A percentile compares a stretch with the other conserved stretches of the same genome.
Conservation (phyloP, 1,140 invertebrate genomes). For the Glomeris maerens region DNA sequence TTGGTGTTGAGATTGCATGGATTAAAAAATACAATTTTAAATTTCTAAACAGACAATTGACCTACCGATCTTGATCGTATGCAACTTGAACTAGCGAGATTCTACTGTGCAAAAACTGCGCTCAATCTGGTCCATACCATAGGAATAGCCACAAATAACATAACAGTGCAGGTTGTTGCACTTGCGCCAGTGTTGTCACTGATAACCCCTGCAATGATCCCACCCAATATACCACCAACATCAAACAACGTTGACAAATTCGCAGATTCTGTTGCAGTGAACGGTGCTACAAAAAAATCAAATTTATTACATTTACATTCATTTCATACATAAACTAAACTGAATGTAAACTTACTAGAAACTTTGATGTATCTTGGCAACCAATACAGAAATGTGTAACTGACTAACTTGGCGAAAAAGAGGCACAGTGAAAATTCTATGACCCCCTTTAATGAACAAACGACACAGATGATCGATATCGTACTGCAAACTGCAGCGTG, state of each 20-base stretch:
- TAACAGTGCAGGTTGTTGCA: slow-evolving; percentile 64
- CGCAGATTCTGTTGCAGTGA: slow-evolving; percentile 54
- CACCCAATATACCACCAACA: slow-evolving; percentile 73
- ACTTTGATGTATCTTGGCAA: slow-evolving; percentile 74
- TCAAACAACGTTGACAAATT: slow-evolving; percentile 82
- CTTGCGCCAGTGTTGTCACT: slow-evolving; percentile 71
- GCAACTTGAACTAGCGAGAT: not conserved
- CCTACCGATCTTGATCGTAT: not conserved
- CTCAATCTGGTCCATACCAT: too few relatives aligned
- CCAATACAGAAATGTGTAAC: slow-evolving; percentile 95
- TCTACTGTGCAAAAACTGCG: slow-evolving; percentile 2
- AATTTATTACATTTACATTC: slow-evolving; percentile 12
- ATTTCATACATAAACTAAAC: slow-evolving; percentile 1
- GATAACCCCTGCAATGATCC: slow-evolving; percentile 70
- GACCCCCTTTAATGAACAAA: slow-evolving; percentile 57
- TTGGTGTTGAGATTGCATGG: too few relatives aligned
- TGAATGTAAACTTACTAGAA: slow-evolving; percentile 48
- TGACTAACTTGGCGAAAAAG: slow-evolving; percentile 95
- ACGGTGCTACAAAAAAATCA: slow-evolving; percentile 42
- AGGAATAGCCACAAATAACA: slow-evolving; percentile 67
- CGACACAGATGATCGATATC: slow-evolving; percentile 8
- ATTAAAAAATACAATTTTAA: too few relatives aligned
- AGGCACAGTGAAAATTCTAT: slow-evolving; percentile 84
- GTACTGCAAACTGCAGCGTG: not conserved
- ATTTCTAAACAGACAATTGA: slow-evolving; percentile 9